These are phyloP conservation scores for Leptopilina clavipes DNA, from an alignment of 1,140 invertebrate genomes.

Conservation along the genomic window DNA sequence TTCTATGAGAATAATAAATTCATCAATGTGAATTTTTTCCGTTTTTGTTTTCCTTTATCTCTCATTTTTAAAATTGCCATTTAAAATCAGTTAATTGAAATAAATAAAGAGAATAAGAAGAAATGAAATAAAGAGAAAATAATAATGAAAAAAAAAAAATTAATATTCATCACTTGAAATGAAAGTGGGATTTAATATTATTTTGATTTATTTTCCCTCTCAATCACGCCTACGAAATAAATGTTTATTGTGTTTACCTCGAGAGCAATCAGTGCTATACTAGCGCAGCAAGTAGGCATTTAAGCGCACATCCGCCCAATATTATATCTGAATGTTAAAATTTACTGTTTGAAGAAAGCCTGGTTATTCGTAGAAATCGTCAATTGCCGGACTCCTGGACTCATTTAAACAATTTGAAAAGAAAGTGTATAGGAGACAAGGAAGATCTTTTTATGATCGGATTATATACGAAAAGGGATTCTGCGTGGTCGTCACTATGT, in stretches of 20 bases:
- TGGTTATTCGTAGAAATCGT: constrained; percentile 43
- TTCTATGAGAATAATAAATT: too few relatives aligned
- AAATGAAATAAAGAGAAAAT: not conserved
- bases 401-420: constrained; percentile 39
- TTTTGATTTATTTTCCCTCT: constrained; percentile 1
- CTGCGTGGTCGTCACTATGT: constrained; percentile 37
- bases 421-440: constrained; percentile 51
- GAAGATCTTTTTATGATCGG: constrained; percentile 66
- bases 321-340: not conserved
- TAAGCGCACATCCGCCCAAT: constrained; percentile 21
- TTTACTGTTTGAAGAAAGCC: constrained; percentile 32
- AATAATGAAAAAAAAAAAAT: too few relatives aligned
- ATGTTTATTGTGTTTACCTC: too few relatives aligned
- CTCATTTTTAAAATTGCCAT: too few relatives aligned
- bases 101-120: too few relatives aligned
- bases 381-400: constrained; percentile 49
- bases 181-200: too few relatives aligned
- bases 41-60: too few relatives aligned
- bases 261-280: not conserved
- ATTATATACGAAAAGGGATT: constrained; percentile 43
- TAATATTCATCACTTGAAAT: too few relatives aligned
- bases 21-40: too few relatives aligned
- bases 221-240: too few relatives aligned
- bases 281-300: constrained; percentile 5
- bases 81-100: too few relatives aligned